Conservation (phyloP, 2,113 vertebrate species). For the Prinia subflava region DNA sequence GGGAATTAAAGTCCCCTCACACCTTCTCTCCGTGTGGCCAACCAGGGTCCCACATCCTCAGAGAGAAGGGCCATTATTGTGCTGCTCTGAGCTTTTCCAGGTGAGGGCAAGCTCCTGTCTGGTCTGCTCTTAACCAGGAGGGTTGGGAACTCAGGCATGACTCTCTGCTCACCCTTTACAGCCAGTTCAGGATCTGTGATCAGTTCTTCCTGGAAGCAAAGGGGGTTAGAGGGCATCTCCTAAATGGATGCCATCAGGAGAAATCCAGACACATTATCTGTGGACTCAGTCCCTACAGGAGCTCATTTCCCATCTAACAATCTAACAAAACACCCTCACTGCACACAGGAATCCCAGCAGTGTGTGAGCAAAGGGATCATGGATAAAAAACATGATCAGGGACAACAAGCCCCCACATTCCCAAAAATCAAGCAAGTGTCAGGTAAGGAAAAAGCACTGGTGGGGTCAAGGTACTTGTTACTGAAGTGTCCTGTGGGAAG, state of each 20-base stretch:
- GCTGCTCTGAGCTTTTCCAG: background rate
- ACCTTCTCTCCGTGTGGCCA: background rate
- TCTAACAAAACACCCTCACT: background rate
- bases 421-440: background rate
- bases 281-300: background rate
- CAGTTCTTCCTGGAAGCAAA: background rate
- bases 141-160: background rate
- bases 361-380: background rate
- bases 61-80: background rate
- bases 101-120: background rate
- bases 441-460: background rate
- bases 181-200: background rate
- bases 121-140: background rate
- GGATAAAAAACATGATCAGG: background rate
- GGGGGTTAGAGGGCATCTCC: background rate
- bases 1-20: background rate
- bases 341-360: fast-evolving
- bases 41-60: background rate
- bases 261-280: background rate
- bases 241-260: background rate
- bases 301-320: background rate
- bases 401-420: background rate
- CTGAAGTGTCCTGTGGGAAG: background rate
- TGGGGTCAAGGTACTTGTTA: background rate
- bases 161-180: background rate